Evolutionary conservation across 2,888 invertebrate genomes (phyloP).

Genomic region (Agrochola lota): DNA sequence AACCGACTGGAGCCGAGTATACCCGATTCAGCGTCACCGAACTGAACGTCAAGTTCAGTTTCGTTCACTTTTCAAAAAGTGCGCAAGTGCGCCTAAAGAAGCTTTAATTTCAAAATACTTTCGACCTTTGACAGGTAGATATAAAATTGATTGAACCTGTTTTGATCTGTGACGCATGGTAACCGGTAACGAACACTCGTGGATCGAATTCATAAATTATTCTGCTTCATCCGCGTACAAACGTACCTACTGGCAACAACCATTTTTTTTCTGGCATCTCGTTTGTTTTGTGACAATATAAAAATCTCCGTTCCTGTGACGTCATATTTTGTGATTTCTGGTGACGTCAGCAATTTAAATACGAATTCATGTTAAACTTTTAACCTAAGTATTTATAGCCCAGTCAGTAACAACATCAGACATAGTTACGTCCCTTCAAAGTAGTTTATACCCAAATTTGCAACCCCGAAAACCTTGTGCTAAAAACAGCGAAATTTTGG

Average conservation of each 20-base stretch:
- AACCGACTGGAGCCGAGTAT: background rate
- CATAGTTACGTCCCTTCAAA: too few relatives aligned
- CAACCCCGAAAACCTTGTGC: too few relatives aligned
- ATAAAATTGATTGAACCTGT: constrained; percentile 16
- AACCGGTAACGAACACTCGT: constrained; percentile 6
- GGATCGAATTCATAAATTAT: constrained; percentile 44
- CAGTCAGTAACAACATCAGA: too few relatives aligned
- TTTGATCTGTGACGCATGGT: constrained; percentile 8
- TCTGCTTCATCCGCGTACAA: constrained; percentile 11
- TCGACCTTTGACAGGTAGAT: background rate
- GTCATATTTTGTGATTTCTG: too few relatives aligned
- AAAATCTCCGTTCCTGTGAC: background rate
- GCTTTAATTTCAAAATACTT: background rate
- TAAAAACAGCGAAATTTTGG: too few relatives aligned
- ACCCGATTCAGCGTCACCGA: background rate
- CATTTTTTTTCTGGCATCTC: constrained; percentile 9
- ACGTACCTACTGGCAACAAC: background rate
- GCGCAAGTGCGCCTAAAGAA: background rate
- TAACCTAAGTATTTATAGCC: background rate
- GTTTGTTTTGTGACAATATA: background rate
- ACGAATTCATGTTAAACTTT: too few relatives aligned
- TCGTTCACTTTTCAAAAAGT: background rate
- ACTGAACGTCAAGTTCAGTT: background rate
- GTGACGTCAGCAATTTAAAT: too few relatives aligned
- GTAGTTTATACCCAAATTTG: too few relatives aligned